These are phyloP conservation scores for Scomber scombrus DNA, from an alignment of 2,113 vertebrate species.

Conservation along the genomic window DNA sequence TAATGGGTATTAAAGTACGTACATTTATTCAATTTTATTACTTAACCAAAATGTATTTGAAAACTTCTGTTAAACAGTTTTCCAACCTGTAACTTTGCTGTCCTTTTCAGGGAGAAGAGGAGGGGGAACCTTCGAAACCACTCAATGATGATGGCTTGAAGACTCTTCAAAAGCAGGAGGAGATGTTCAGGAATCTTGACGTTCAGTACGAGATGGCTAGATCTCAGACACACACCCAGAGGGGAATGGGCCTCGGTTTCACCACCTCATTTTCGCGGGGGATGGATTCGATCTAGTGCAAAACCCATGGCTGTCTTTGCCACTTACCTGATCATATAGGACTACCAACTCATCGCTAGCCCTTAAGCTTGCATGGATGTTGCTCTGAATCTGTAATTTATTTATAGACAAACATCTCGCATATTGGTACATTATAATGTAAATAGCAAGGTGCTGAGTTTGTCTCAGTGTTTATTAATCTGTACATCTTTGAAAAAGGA, in stretches of 20 bases:
- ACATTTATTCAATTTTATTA: neutral
- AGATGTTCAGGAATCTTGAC: conserved; percentile 97
- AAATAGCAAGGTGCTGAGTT: conserved; percentile 93
- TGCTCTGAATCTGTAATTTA: conserved; percentile 96
- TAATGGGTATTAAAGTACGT: conserved; percentile 98
- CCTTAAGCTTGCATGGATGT: conserved; percentile 96
- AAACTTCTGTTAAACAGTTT: neutral
- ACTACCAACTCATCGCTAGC: conserved; percentile 92
- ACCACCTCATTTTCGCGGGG: conserved; percentile 95
- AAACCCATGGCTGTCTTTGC: conserved; percentile 23
- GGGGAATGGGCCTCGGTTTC: conserved; percentile 99
- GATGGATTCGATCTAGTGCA: conserved; percentile 93
- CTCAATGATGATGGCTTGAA: conserved; percentile 94
- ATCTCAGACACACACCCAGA: conserved; percentile 97
- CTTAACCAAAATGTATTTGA: neutral
- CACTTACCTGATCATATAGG: conserved; percentile 80
- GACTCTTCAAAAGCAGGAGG: conserved; percentile 97
- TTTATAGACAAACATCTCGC: conserved; percentile 84
- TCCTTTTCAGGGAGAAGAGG: conserved; percentile 89
- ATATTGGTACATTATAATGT: conserved; percentile 87
- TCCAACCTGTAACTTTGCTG: neutral
- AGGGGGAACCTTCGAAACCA: conserved; percentile 86
- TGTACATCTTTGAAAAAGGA: conserved; percentile 81
- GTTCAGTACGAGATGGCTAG: conserved; percentile 99
- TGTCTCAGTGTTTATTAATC: conserved; percentile 88